These are phyloP conservation scores for Murina feae DNA, from an alignment of 2,113 vertebrate species.

Conservation along the genomic window DNA sequence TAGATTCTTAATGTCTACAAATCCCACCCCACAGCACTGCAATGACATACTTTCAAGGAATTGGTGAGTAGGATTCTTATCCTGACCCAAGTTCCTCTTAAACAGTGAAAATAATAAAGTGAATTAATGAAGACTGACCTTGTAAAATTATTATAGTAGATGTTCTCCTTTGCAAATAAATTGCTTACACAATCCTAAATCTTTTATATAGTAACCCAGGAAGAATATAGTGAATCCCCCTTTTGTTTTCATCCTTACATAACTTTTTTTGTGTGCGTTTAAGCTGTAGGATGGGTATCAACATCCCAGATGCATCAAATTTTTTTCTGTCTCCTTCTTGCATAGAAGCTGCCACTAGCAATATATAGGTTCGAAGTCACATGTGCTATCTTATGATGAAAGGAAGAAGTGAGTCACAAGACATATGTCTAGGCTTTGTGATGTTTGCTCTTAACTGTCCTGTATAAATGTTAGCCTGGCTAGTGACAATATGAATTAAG, in stretches of 20 bases:
- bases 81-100: background rate
- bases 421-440: background rate
- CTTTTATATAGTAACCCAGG: background rate
- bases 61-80: background rate
- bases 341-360: background rate
- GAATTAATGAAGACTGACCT: background rate
- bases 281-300: background rate
- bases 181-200: background rate
- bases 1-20: background rate
- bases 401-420: background rate
- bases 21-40: background rate
- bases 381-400: background rate
- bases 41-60: background rate
- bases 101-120: background rate
- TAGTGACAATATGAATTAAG: background rate
- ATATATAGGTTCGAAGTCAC: background rate
- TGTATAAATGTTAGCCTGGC: background rate
- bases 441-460: background rate
- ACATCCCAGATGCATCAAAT: background rate
- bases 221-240: background rate
- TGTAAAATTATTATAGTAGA: background rate
- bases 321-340: background rate
- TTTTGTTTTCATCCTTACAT: background rate
- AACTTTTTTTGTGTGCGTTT: background rate
- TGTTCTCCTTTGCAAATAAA: background rate